Conservation (phyloP, 2,888 invertebrate genomes). For the Noctua janthe region DNA sequence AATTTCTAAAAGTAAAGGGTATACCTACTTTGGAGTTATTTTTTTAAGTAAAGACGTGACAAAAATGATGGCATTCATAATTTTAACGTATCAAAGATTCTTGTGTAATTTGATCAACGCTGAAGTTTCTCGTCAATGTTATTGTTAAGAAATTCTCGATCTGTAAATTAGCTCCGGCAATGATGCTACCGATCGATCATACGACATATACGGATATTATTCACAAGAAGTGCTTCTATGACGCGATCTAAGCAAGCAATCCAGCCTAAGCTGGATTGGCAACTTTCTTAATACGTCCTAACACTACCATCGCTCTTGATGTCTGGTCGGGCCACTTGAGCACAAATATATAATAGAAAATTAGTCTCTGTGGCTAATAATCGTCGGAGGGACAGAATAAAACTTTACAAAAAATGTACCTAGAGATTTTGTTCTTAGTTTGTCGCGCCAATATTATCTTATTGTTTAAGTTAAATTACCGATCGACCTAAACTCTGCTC, state of each 20-base stretch:
- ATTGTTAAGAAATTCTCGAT: slow-evolving; percentile 60
- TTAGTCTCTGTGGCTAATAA: slow-evolving; percentile 27
- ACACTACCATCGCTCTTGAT: slow-evolving; percentile 45
- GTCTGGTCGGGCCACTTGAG: slow-evolving; percentile 38
- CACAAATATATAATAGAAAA: slow-evolving; percentile 52
- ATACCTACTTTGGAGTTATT: slow-evolving; percentile 32
- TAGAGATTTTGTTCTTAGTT: background rate
- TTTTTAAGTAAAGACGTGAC: slow-evolving; percentile 51
- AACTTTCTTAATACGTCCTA: slow-evolving; percentile 76
- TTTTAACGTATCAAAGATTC: slow-evolving; percentile 59
- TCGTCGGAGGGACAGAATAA: background rate
- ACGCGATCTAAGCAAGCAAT: slow-evolving; percentile 53
- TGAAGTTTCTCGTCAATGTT: slow-evolving; percentile 46
- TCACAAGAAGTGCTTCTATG: slow-evolving; percentile 74
- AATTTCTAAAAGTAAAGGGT: slow-evolving; percentile 26
- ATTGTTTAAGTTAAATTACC: background rate
- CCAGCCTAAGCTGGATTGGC: slow-evolving; percentile 70
- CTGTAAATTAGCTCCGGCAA: slow-evolving; percentile 59
- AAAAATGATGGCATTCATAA: slow-evolving; percentile 36
- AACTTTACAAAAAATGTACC: slow-evolving; percentile 16
- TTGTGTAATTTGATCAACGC: slow-evolving; percentile 57
- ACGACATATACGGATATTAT: slow-evolving; percentile 70
- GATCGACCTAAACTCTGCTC: background rate
- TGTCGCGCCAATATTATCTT: background rate
- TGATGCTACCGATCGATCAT: slow-evolving; percentile 74